phyloP scores from a whole-genome alignment of 2,797 vertebrate species.

The Gadopsis bispinosus region DNA sequence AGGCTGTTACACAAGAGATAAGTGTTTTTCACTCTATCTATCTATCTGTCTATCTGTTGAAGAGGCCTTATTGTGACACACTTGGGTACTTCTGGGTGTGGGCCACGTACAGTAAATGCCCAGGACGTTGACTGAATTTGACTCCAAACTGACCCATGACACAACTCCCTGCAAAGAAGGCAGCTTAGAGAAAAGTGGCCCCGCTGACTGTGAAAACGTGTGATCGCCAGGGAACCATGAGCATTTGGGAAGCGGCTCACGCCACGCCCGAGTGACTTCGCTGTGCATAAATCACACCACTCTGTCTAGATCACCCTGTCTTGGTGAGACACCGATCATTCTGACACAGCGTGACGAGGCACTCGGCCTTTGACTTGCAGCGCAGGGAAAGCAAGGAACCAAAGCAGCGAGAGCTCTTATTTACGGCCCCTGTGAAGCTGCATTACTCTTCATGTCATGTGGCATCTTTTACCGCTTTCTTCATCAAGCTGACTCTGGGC shows the following conservation, averaged over 20 bases:
- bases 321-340: constrained; percentile 26
- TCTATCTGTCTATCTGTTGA: background rate
- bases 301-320: constrained; percentile 29
- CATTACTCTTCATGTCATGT: background rate
- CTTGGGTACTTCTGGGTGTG: background rate
- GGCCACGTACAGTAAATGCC: too few relatives aligned
- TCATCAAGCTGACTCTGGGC: constrained; percentile 3
- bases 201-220: constrained; percentile 67
- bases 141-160: constrained; percentile 40
- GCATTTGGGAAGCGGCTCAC: constrained; percentile 23
- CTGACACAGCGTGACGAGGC: constrained; percentile 50
- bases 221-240: constrained; percentile 38
- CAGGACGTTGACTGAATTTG: background rate
- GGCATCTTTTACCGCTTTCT: background rate
- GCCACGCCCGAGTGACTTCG: constrained; percentile 45
- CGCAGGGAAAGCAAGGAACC: constrained; percentile 29
- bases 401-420: constrained; percentile 5
- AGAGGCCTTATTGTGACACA: background rate
- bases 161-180: constrained; percentile 16
- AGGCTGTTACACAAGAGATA: background rate
- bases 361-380: constrained; percentile 66
- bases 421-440: background rate
- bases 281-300: constrained; percentile 67
- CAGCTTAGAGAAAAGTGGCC: constrained; percentile 32
- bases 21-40: background rate